Evolutionary conservation across 2,888 invertebrate genomes (phyloP).

Genomic region (Nomada ferruginata): DNA sequence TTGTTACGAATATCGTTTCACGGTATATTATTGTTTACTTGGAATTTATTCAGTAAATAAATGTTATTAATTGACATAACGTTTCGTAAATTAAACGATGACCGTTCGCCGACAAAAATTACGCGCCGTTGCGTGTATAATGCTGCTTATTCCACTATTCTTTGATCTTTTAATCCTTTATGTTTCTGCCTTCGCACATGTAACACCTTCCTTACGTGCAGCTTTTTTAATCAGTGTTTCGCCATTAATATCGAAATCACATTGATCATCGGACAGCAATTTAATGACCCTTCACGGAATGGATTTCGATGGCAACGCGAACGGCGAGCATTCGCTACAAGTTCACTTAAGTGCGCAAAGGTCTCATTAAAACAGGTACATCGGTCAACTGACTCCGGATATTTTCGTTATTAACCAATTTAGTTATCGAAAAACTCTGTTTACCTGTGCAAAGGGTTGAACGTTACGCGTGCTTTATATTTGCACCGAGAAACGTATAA

Average conservation of each 20-base stretch:
- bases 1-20: slow-evolving; percentile 1
- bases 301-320: neutral
- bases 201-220: too few species aligned
- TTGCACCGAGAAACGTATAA: too few species aligned
- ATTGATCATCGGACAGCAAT: slow-evolving; percentile 1
- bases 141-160: slow-evolving; percentile 1
- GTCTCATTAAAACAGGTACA: slow-evolving; percentile 4
- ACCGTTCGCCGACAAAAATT: neutral
- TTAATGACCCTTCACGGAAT: slow-evolving; percentile 5
- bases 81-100: slow-evolving; percentile 1
- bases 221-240: slow-evolving; percentile 16
- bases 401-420: slow-evolving; percentile 10
- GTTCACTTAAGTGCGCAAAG: neutral
- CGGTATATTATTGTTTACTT: neutral
- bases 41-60: neutral
- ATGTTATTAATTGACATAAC: neutral
- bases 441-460: too few species aligned
- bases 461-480: too few species aligned
- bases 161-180: neutral
- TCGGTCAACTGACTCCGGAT: neutral
- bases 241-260: neutral
- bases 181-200: neutral
- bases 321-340: neutral
- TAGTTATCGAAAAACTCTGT: too few species aligned
- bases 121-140: slow-evolving; percentile 6